These are phyloP conservation scores for Cerastis leucographa DNA, from an alignment of 2,888 invertebrate species.

Conservation along the genomic window DNA sequence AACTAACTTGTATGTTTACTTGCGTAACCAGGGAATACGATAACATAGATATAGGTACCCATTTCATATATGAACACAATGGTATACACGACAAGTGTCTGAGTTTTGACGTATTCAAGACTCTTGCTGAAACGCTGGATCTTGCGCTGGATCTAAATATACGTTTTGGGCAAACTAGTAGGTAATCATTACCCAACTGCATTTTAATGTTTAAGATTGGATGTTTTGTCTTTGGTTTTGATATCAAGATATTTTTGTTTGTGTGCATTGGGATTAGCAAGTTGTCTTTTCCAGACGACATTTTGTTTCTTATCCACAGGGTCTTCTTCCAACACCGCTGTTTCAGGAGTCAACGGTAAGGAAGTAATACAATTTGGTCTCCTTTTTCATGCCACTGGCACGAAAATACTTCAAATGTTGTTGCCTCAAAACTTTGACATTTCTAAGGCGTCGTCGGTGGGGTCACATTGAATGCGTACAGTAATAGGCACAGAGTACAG, in stretches of 20 bases:
- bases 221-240: not conserved
- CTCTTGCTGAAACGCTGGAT: not conserved
- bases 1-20: constrained; percentile 26
- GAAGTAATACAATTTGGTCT: not conserved
- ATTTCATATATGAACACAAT: not conserved
- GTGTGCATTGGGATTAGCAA: not conserved
- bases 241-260: not conserved
- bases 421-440: not conserved
- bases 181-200: not conserved
- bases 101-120: not conserved
- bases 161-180: not conserved
- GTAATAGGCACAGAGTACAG: not conserved
- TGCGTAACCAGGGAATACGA: not conserved
- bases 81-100: not conserved
- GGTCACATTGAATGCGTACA: not conserved
- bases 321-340: too few species aligned
- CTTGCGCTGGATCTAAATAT: not conserved
- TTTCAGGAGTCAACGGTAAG: not conserved
- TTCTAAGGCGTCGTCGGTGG: not conserved
- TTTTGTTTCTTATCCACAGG: not conserved
- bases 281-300: not conserved
- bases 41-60: not conserved
- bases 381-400: not conserved
- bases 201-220: not conserved
- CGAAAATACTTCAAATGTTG: not conserved